Base-by-base conservation (phyloP, 2,113 vertebrate species). In the Antigone vipio region DNA sequence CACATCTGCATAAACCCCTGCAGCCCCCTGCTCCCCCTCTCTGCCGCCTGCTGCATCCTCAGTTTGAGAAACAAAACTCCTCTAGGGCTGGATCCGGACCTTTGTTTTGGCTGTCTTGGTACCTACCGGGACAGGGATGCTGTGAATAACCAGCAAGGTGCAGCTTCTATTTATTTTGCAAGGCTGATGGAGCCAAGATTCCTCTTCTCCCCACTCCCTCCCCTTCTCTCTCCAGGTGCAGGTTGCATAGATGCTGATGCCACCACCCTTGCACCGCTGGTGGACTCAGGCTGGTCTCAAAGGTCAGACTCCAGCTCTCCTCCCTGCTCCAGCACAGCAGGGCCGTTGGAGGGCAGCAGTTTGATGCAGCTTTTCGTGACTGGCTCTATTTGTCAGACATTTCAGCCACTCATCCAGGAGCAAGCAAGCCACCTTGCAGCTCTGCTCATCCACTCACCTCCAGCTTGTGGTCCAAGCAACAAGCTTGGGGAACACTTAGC, bases 401-500 rank as follows among this genome's bases (percentile, higher is more conserved):
- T 87, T 74, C 82, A 80, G 32, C 9, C 50, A 34, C 47, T 2
- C 11, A 7, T 2, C 11, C 2, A 6, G 40, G 60, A 89, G 24
- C 23, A 75, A 11, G 6, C 10, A 60, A 72, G 30, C 24, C 27
- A 30, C 40, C 8, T 27, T 19, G 49, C 23, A 67, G 60, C 38
- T 84, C 68, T 91, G 68, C 35, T 67, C 32, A 30, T 29, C 15
- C 35, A 0, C 9, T 38, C 38, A 38, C 38, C 30, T 67, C n/a
- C 2, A 2, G 50, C 32, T 34, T 21, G 27, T 14, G 15, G 35
- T 58, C 64, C 76, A 45, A 40, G 17, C 45, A 45, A 40, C 0
- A 1, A 82, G 15, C 7, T 30, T 45, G 0, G 1, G 19, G 14
- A 76, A 14, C 0, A 0, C 23, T 60, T 35, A 22, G n/a, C 19